phyloP scores from a whole-genome alignment of 2,113 vertebrate genomes.

The Electrona antarctica region DNA sequence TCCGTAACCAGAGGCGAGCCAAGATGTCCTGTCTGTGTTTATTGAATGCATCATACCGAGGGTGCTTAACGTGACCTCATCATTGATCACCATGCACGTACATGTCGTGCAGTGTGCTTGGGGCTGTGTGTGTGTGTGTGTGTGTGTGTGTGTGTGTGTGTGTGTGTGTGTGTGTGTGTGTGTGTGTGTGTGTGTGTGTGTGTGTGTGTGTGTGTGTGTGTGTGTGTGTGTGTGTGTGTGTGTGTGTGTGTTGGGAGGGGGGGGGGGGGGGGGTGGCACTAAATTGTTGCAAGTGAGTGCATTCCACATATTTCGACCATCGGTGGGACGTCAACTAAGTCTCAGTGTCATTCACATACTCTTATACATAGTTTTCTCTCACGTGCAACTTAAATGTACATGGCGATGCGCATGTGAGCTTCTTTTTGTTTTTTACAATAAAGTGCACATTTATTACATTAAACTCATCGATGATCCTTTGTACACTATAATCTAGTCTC shows the following conservation, averaged over 20 bases:
- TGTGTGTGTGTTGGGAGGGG: background rate
- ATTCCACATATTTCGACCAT: too few species aligned
- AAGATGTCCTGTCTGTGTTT: constrained; percentile 14
- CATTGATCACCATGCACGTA: constrained; percentile 3
- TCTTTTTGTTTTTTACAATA: background rate
- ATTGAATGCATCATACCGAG: constrained; percentile 24
- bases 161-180: background rate
- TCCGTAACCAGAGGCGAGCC: constrained; percentile 25
- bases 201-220: constrained; percentile 12
- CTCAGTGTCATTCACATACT: too few species aligned
- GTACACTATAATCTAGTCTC: too few species aligned
- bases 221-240: constrained; percentile 9
- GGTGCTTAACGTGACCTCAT: constrained; percentile 16
- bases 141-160: constrained; percentile 23
- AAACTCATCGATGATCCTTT: too few species aligned
- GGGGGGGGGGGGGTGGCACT: too few species aligned
- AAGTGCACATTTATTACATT: too few species aligned
- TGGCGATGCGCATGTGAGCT: too few species aligned
- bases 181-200: background rate
- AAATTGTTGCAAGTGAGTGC: too few species aligned
- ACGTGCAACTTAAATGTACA: too few species aligned
- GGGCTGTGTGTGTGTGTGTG: constrained; percentile 6
- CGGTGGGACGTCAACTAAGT: too few species aligned
- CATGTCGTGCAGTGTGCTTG: too few species aligned
- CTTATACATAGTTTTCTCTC: too few species aligned